A percentile compares a stretch with the other conserved stretches of the same genome.
Evolutionary conservation across 2,113 vertebrate genomes (phyloP).

Genomic region (Platysternon megacephalum): DNA sequence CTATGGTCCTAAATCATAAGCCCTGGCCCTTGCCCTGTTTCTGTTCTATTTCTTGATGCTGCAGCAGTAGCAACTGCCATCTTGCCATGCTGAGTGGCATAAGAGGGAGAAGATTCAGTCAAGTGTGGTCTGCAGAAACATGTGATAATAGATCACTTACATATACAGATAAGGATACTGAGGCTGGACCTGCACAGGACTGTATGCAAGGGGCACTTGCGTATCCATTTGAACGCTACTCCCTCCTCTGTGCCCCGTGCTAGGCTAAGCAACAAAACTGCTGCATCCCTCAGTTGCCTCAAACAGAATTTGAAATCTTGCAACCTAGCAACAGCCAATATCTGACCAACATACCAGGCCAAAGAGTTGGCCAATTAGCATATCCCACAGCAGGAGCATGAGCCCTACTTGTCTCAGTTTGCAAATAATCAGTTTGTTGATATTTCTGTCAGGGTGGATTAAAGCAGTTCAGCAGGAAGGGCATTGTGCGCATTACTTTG

Average conservation of each 20-base stretch:
- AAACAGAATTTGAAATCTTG: not conserved
- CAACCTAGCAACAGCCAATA: not conserved
- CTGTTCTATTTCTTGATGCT: not conserved
- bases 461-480: not conserved
- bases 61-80: not conserved
- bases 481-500: not conserved
- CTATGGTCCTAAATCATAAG: not conserved
- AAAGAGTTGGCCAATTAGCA: not conserved
- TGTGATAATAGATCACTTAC: not conserved
- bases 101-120: not conserved
- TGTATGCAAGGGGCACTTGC: not conserved
- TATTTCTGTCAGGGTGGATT: not conserved
- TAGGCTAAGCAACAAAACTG: not conserved
- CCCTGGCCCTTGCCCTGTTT: not conserved
- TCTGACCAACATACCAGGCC: not conserved
- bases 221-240: not conserved
- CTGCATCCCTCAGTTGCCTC: not conserved
- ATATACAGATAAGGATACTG: not conserved
- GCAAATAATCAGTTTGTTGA: not conserved
- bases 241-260: not conserved
- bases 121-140: not conserved
- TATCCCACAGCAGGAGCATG: not conserved
- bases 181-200: not conserved
- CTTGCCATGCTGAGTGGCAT: not conserved
- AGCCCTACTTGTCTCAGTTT: not conserved